Conservation (phyloP, 2,888 invertebrate genomes). For the Lasioglossum marginatum region DNA sequence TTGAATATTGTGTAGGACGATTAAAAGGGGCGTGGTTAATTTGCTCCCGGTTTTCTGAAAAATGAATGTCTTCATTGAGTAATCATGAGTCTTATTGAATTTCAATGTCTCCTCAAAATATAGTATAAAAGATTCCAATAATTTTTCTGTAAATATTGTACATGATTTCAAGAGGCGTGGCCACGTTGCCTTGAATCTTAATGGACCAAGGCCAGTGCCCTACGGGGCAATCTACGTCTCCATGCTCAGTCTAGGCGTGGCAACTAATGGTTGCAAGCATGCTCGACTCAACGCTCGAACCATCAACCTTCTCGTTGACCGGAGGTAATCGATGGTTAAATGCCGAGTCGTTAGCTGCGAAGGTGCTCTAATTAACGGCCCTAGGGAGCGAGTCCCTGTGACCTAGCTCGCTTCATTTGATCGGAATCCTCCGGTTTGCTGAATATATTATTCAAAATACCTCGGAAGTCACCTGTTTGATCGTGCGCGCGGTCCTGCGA, state of each 20-base stretch:
- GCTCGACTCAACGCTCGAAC: conserved; percentile 8
- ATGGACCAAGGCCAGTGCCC: neutral
- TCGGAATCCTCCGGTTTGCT: neutral
- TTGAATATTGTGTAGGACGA: neutral
- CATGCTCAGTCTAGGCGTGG: neutral
- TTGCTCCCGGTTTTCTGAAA: neutral
- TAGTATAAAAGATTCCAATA: neutral
- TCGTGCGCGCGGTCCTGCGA: neutral
- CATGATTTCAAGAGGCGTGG: neutral
- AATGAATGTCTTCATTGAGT: too few species aligned
- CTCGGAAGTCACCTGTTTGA: neutral
- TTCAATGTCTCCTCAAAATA: too few species aligned
- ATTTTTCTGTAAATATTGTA: neutral
- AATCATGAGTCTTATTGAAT: too few species aligned
- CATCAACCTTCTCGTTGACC: conserved; percentile 2
- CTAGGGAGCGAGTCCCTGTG: neutral
- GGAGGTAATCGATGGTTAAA: conserved; percentile 19
- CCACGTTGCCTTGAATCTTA: neutral
- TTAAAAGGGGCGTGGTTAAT: neutral
- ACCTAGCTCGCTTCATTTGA: neutral
- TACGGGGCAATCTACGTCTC: neutral
- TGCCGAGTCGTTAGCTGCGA: conserved; percentile 31
- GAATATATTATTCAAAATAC: conserved; percentile 4
- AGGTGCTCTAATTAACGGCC: conserved; percentile 20
- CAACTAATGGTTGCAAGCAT: conserved; percentile 19